These are phyloP conservation scores for Oreochromis tanganicae DNA, from an alignment of 2,113 vertebrate genomes.

Conservation along the genomic window DNA sequence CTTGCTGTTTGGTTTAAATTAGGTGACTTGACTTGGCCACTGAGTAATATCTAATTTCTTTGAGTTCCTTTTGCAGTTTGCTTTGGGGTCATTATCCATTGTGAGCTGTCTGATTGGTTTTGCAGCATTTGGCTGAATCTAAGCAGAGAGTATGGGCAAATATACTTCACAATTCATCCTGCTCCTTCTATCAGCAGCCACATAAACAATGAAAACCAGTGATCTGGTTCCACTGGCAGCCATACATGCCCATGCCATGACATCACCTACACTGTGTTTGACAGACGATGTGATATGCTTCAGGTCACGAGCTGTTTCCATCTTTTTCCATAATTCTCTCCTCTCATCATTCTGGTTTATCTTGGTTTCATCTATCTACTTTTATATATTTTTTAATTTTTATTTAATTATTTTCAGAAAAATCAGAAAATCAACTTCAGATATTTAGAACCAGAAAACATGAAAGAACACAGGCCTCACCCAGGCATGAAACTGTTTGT, in stretches of 20 bases:
- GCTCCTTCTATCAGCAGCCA: neutral
- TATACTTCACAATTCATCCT: neutral
- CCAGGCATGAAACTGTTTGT: neutral
- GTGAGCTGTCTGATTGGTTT: neutral
- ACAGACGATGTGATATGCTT: neutral
- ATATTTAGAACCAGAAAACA: neutral
- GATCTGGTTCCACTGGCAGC: neutral
- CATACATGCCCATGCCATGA: neutral
- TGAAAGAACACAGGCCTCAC: neutral
- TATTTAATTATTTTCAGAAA: neutral
- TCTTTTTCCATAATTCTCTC: neutral
- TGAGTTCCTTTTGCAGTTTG: neutral
- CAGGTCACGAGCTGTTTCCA: neutral
- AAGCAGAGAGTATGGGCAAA: neutral
- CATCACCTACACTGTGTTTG: neutral
- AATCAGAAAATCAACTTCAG: neutral
- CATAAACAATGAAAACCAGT: neutral
- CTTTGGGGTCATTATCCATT: neutral
- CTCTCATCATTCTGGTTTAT: neutral
- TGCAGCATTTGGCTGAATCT: neutral
- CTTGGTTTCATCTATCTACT: fast-evolving
- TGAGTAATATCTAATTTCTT: neutral
- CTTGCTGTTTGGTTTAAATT: neutral
- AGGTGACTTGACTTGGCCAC: neutral
- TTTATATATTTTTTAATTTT: neutral